Evolutionary conservation across 2,888 invertebrate genomes (phyloP).

Genomic region (Oligia fasciuncula): DNA sequence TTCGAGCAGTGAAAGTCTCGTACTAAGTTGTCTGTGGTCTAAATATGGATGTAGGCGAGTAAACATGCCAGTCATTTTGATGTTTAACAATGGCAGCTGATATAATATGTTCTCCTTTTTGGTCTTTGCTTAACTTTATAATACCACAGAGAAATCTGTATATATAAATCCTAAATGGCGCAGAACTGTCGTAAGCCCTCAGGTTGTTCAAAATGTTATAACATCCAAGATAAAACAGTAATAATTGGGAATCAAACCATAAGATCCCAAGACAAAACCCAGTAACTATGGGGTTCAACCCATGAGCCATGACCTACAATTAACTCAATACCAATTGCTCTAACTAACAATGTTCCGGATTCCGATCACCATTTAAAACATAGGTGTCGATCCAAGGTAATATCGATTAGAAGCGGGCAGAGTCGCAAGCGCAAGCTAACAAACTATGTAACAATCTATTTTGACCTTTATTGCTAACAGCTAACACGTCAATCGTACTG

Average conservation of each 20-base stretch:
- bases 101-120: neutral
- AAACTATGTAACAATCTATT: constrained; percentile 50
- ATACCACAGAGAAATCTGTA: no score
- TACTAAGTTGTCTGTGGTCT: constrained; percentile 9
- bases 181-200: neutral
- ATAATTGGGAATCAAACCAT: neutral
- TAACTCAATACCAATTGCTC: neutral
- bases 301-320: constrained; percentile 10
- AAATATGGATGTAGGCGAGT: constrained; percentile 10
- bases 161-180: no score
- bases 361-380: constrained; percentile 10
- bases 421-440: constrained; percentile 48
- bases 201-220: neutral
- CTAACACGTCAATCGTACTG: constrained; percentile 19
- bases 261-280: neutral
- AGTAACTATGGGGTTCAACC: neutral
- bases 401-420: constrained; percentile 31
- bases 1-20: constrained; percentile 48
- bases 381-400: constrained; percentile 40
- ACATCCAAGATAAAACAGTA: no score
- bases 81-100: neutral
- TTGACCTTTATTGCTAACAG: constrained; percentile 38
- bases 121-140: neutral
- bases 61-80: constrained; percentile 5
- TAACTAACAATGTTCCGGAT: constrained; percentile 11